Evolutionary conservation across 2,113 vertebrate genomes (phyloP).

Genomic region (Alethe castanea): DNA sequence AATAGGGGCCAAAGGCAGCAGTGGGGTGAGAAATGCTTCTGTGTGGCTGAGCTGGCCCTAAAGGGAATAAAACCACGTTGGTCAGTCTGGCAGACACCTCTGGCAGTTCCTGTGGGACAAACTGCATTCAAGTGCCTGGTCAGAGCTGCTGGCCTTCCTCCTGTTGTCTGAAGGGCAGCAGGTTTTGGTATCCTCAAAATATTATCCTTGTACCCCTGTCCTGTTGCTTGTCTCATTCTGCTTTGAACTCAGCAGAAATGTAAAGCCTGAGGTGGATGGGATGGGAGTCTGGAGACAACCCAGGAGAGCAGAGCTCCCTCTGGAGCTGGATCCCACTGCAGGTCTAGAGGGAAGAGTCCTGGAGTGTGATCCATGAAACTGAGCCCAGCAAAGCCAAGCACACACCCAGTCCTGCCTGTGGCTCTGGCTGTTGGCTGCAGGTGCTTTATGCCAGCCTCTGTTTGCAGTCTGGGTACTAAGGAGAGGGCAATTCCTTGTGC

Average conservation of each 20-base stretch:
- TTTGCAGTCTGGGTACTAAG: too few relatives aligned
- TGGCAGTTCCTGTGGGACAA: neutral
- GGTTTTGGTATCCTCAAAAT: neutral
- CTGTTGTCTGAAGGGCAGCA: neutral
- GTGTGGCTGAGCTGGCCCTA: neutral
- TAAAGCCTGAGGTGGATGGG: neutral
- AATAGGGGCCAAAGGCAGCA: neutral
- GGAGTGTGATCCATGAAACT: neutral
- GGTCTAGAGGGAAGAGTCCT: neutral
- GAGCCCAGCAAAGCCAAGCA: neutral
- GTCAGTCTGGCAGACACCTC: neutral
- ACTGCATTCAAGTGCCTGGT: too few relatives aligned
- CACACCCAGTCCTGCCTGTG: neutral
- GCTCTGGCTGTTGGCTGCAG: neutral
- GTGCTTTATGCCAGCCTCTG: neutral
- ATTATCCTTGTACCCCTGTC: neutral
- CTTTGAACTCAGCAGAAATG: rapidly evolving
- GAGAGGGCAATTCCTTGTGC: neutral
- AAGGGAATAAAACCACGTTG: neutral
- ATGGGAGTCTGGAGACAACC: neutral
- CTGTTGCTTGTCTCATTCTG: neutral
- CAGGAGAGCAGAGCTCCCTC: neutral
- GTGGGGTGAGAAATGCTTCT: neutral
- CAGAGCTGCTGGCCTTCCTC: neutral
- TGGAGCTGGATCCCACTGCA: neutral